A percentile compares a stretch with the other conserved stretches of the same genome.
Evolutionary conservation across 2,888 invertebrate genomes (phyloP).

Genomic region (Gerosis bhagava): DNA sequence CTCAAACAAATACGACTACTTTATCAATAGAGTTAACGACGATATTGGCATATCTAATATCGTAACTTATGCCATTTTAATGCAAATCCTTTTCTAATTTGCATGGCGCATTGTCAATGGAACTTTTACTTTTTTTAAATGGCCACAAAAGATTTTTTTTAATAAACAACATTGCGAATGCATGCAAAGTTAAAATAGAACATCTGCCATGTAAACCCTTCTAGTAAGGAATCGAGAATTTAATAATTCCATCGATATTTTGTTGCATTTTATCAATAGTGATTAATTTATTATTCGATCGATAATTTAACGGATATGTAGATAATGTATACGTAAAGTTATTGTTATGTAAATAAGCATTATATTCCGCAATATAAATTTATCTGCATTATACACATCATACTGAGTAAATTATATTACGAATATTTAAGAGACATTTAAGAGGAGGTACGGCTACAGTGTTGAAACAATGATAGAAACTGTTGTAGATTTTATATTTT

Average conservation of each 20-base stretch:
- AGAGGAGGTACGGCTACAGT: too few relatives aligned
- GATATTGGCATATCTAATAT: conserved; percentile 38
- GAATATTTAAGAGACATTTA: too few relatives aligned
- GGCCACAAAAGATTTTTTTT: conserved; percentile 79
- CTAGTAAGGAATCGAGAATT: conserved; percentile 37
- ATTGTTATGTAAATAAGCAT: too few relatives aligned
- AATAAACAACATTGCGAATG: conserved; percentile 73
- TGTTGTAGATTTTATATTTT: too few relatives aligned
- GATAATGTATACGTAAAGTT: too few relatives aligned
- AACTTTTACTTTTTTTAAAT: conserved; percentile 75
- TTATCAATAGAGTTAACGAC: conserved; percentile 42
- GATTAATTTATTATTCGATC: conserved; percentile 14
- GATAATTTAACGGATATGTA: too few relatives aligned
- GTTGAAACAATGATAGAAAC: too few relatives aligned
- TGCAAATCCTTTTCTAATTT: conserved; percentile 62
- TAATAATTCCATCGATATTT: conserved; percentile 40
- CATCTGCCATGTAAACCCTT: conserved; percentile 64
- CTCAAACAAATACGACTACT: conserved; percentile 46
- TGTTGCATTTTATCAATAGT: conserved; percentile 21
- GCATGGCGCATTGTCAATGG: conserved; percentile 76
- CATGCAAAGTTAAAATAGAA: conserved; percentile 64
- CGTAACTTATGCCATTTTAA: conserved; percentile 40
- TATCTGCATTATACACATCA: too few relatives aligned
- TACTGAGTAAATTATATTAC: too few relatives aligned
- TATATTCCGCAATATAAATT: too few relatives aligned